Evolutionary conservation across 2,888 invertebrate species (phyloP).

Genomic region (Acanthosepion lycidas): DNA sequence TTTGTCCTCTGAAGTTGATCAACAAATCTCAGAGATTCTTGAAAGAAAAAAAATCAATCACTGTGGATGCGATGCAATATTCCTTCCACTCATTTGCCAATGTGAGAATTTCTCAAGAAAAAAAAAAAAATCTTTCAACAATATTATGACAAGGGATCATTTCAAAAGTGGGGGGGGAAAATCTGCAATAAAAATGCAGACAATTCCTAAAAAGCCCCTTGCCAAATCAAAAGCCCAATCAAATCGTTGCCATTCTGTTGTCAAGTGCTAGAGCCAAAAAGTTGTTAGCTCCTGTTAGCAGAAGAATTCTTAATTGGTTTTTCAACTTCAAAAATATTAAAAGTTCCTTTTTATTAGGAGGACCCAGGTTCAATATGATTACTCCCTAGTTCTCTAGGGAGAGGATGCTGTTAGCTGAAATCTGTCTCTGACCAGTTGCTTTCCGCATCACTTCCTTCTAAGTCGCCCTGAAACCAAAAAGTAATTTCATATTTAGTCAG

Average conservation of each 20-base stretch:
- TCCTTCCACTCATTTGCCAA: neutral
- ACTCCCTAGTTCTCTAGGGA: constrained; percentile 33
- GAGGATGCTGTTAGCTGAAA: constrained; percentile 55
- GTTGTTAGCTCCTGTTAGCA: neutral
- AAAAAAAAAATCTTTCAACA: neutral
- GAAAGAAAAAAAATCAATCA: neutral
- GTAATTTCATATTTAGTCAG: neutral
- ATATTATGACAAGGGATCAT: neutral
- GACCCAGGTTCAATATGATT: neutral
- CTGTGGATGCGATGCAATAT: neutral
- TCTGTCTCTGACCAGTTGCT: constrained; percentile 71
- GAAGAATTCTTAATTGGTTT: neutral
- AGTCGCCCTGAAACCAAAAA: constrained; percentile 64
- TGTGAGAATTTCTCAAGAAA: neutral
- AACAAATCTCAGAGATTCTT: neutral
- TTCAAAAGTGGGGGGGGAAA: neutral
- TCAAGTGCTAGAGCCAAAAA: neutral
- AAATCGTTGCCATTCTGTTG: neutral
- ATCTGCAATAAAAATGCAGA: too few relatives aligned
- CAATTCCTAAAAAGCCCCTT: neutral
- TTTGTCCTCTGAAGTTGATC: neutral
- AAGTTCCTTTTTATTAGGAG: neutral
- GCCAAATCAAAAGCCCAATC: neutral
- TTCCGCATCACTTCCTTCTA: constrained; percentile 70
- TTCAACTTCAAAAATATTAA: neutral